Conservation (phyloP, 2,888 invertebrate genomes). For the Argyresthia goedartella region DNA sequence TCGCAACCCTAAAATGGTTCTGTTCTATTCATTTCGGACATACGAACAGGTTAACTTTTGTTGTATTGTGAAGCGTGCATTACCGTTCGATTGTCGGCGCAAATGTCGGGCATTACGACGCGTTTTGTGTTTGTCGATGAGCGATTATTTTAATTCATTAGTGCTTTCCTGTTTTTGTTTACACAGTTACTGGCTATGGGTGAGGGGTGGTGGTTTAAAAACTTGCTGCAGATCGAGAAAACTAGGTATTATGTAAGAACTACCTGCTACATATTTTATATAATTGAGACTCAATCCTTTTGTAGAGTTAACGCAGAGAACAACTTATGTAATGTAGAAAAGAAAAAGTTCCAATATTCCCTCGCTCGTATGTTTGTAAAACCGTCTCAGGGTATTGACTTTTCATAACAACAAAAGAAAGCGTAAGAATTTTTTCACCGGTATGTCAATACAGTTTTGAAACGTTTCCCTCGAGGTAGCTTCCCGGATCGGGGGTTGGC, state of each 20-base stretch:
- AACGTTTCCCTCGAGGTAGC: slow-evolving; percentile 56
- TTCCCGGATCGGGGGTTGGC: slow-evolving; percentile 20
- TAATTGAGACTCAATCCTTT: no score
- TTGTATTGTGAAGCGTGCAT: slow-evolving; percentile 62
- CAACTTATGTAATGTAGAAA: no score
- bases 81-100: slow-evolving; percentile 64
- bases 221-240: no score
- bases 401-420: slow-evolving; percentile 51
- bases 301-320: no score
- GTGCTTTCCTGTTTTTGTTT: slow-evolving; percentile 21
- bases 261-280: no score
- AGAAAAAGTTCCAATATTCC: no score
- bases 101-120: slow-evolving; percentile 64
- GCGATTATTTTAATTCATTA: slow-evolving; percentile 40
- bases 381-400: slow-evolving; percentile 29
- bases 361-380: no score
- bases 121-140: slow-evolving; percentile 44
- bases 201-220: no score
- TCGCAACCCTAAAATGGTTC: slow-evolving; percentile 66
- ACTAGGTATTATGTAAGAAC: no score
- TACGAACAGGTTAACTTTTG: slow-evolving; percentile 69
- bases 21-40: slow-evolving; percentile 50
- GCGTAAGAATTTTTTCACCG: slow-evolving; percentile 41
- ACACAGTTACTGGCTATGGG: slow-evolving; percentile 3
- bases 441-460: slow-evolving; percentile 67